Conservation (phyloP, 2,797 vertebrate species). For the Pantherophis alleghaniensis region DNA sequence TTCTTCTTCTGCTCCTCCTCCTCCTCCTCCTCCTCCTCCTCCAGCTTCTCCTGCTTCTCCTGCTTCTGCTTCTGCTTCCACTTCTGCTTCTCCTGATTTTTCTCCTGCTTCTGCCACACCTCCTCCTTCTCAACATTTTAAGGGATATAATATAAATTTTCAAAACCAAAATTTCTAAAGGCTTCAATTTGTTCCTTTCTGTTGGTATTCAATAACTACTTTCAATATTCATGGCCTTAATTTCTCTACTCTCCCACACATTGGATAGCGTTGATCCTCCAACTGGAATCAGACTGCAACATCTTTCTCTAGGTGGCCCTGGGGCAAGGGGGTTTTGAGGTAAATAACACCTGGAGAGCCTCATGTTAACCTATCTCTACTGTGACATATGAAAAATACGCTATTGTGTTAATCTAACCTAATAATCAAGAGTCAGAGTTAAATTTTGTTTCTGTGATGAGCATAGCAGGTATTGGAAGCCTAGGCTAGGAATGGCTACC, state of each 20-base stretch:
- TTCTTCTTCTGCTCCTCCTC: no score
- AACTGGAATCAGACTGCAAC: background rate
- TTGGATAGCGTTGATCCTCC: background rate
- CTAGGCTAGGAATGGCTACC: background rate
- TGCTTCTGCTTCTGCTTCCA: background rate
- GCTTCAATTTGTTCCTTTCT: background rate
- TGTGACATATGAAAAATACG: background rate
- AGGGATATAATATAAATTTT: background rate
- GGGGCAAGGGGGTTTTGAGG: background rate
- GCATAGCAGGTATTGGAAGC: background rate
- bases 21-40: no score
- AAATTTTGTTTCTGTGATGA: background rate
- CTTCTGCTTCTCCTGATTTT: no score
- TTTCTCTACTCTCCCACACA: background rate
- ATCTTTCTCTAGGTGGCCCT: background rate
- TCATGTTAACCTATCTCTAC: background rate
- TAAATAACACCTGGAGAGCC: background rate
- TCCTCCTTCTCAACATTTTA: background rate
- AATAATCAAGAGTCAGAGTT: background rate
- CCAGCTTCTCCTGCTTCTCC: background rate
- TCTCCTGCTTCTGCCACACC: background rate
- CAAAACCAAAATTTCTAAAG: background rate
- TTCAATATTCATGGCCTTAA: background rate
- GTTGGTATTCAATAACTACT: background rate
- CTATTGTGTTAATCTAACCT: background rate